These are phyloP conservation scores for Molossus alvarezi DNA, from an alignment of 2,797 vertebrate species.

Conservation along the genomic window DNA sequence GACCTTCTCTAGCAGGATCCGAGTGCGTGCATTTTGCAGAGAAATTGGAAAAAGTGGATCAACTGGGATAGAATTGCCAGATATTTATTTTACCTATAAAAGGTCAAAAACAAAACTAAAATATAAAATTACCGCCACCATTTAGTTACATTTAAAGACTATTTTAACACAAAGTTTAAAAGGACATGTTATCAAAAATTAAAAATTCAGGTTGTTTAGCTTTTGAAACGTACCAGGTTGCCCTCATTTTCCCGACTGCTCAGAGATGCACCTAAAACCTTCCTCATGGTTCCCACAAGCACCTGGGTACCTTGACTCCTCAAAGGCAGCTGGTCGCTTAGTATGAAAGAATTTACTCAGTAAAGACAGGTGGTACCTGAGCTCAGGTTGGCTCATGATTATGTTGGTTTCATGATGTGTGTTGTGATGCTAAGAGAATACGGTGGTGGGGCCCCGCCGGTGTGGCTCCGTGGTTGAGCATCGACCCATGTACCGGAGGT, in stretches of 20 bases:
- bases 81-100: neutral
- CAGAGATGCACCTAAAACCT: neutral
- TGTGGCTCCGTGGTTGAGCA: too few relatives aligned
- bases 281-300: neutral
- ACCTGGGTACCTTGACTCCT: neutral
- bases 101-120: slow-evolving; percentile 30
- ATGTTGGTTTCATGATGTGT: neutral
- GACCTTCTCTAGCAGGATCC: neutral
- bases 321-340: neutral
- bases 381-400: neutral
- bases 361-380: neutral
- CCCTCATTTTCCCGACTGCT: neutral
- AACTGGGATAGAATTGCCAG: neutral
- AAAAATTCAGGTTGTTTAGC: neutral
- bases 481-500: too few relatives aligned
- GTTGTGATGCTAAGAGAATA: neutral
- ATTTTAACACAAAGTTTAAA: slow-evolving; percentile 52
- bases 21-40: neutral
- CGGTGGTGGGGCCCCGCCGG: too few relatives aligned
- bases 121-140: neutral
- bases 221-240: neutral
- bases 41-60: neutral
- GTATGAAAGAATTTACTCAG: neutral
- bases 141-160: neutral
- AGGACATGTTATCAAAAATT: neutral